Evolutionary conservation across 2,888 invertebrate genomes (phyloP), one percentile per base, ranked within the genome.

Genomic region (Zaprionus lineosus): DNA sequence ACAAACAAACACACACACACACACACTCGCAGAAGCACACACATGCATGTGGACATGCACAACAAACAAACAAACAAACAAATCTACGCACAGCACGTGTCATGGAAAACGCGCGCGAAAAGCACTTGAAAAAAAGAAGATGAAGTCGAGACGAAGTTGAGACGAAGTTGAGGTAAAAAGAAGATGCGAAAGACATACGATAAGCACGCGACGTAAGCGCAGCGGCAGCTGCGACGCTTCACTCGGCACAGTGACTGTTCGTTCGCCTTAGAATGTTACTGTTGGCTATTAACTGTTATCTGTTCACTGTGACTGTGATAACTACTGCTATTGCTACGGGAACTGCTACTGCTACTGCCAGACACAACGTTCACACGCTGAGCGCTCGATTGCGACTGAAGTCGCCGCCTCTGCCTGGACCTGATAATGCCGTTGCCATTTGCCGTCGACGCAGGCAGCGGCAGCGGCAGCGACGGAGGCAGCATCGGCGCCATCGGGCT

Each of bases 371-470:
- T 64, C 56, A 83, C 63, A 58, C 78, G 78, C 63, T 79, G 79
- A 83, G 79, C 83, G 83, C 74, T 83, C 79, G 83, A 68, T 83
- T 74, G 83, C 78, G 71, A 78, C 78, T 78, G 71, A 83, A 78
- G 83, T 75, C 59, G 83, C 66, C 63, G 73, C 51, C 63, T 34
- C 71, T 47, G 69, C 57, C 57, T 53, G 66, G 53, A 65, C 56
- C 50, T 83, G 78, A 78, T 78, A 83, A 74, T 83, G 79, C 58
- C 50, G 65, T 50, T 21, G 63, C 34, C 24, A 39, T 12, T 28
- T 21, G 19, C 21, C 41, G 44, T 18, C 53, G 24, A 19, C 53
- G 61, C 28, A 46, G 24, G 34, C 52, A 52, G 16, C 39, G 48
- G 11, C 57, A 18, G n/a, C 47, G 34, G 31, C 39, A 16, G 18